Base-by-base conservation (phyloP, 2,888 invertebrate species). In the Spodoptera exigua region DNA sequence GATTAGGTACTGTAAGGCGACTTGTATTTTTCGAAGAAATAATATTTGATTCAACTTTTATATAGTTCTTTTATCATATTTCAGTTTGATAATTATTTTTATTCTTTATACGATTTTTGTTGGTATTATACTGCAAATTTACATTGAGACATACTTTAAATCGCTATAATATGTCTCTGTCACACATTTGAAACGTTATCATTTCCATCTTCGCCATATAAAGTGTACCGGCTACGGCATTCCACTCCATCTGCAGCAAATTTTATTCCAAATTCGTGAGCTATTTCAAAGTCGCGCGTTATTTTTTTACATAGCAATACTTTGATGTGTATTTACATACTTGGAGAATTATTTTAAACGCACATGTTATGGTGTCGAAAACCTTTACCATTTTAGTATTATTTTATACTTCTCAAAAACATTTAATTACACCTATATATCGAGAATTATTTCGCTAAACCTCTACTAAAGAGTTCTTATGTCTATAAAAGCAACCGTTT, bases 261-360 rank as follows among this genome's bases (percentile, higher is more conserved):
- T 76, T 81, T 85, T 79, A 82, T 85, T 78, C 78, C 76, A 78
- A 81, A 84, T 81, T 84, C 85, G 84, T 84, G 82, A 78, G 71
- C 72, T 78, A 78, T 79, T 83, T 78, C 74, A 77, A 76, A 74
- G 67, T 68, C 69, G 68, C 62, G 60, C 58, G 61, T 62, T 71
- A 74, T 74, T 75, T 70, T 27, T 71, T 70, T 59, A 58, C 64
- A 40, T 14, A 51, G 45, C 48, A 54, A 59, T 63, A 66, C 37
- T 53, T 57, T 39, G 58, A 66, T 52, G 36, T 64, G 34, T 61
- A 66, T 63, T 60, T 53, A 63, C 43, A 70, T 58, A 52, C 44
- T 39, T 40, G 14, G 5, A 17, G 44, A 67, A 55, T 35, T 35
- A 59, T 46, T 61, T 48, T 45, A 35, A 51, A 21, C 7, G 3